Evolutionary conservation across 2,797 vertebrate species (phyloP).

Genomic region (Molossus molossus): DNA sequence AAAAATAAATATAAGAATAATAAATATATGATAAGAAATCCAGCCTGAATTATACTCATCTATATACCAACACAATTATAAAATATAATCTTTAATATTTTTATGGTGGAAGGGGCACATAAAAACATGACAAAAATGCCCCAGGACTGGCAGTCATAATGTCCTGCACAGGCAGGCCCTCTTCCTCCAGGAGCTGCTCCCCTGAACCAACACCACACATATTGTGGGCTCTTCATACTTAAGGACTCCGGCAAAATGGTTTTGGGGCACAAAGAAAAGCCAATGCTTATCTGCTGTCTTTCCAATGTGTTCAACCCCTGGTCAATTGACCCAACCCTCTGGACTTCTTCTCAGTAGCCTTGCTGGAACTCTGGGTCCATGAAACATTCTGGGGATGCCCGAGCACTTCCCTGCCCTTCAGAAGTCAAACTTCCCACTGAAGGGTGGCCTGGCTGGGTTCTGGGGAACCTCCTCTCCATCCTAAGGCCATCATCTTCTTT

Average conservation of each 20-base stretch:
- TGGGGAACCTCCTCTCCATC: not conserved
- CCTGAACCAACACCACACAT: no score
- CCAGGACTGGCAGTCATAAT: not conserved
- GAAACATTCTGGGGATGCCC: not conserved
- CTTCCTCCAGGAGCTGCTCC: not conserved
- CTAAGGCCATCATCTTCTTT: not conserved
- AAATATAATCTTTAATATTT: conserved; percentile 28
- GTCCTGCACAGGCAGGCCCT: no score
- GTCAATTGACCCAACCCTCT: not conserved
- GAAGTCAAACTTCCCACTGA: not conserved
- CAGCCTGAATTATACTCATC: not conserved
- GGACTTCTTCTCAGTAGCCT: not conserved
- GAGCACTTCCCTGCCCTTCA: not conserved
- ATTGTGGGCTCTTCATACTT: not conserved
- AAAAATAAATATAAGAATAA: conserved; percentile 23
- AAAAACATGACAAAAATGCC: not conserved
- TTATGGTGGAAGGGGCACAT: not conserved
- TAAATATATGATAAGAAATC: conserved; percentile 2
- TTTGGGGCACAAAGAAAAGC: not conserved
- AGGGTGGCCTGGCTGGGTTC: not conserved
- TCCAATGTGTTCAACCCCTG: not conserved
- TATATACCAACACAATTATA: conserved; percentile 8
- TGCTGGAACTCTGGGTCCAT: not conserved
- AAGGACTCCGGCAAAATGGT: not conserved
- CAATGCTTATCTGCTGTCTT: not conserved